Conservation (phyloP, 2,888 invertebrate species). For the Sarcophaga carnaria region DNA sequence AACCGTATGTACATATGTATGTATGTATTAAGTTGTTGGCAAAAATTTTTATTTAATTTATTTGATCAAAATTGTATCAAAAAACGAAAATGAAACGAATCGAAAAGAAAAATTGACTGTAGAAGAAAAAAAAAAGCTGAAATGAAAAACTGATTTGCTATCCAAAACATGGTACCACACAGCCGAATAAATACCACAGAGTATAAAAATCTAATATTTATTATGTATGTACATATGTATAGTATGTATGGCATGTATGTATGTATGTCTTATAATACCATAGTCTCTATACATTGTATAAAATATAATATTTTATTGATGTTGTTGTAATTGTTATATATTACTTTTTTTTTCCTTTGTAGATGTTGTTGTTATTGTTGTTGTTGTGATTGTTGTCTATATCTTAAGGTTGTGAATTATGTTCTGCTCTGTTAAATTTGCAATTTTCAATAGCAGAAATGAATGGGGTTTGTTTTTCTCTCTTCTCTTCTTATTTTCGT, state of each 20-base stretch:
- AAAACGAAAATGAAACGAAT: slow-evolving; percentile 11
- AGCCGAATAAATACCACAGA: slow-evolving; percentile 36
- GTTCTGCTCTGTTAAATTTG: slow-evolving; percentile 68
- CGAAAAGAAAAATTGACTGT: not conserved
- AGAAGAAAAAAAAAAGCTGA: not conserved
- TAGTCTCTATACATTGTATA: not conserved
- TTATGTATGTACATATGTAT: not conserved
- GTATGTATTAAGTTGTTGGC: slow-evolving; percentile 49
- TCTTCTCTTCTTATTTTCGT: slow-evolving; percentile 16
- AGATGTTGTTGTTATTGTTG: not conserved
- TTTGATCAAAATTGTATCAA: slow-evolving; percentile 64
- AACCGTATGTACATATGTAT: too few relatives aligned
- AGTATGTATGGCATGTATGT: not conserved
- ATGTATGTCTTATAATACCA: too few relatives aligned
- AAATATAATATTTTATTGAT: not conserved
- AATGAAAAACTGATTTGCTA: slow-evolving; percentile 25
- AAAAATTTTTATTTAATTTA: slow-evolving; percentile 66
- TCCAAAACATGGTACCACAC: not conserved
- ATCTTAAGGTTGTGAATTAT: slow-evolving; percentile 66
- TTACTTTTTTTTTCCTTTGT: not conserved
- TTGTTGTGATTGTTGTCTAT: slow-evolving; percentile 25
- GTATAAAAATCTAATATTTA: not conserved
- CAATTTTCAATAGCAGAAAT: slow-evolving; percentile 62
- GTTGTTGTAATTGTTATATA: slow-evolving; percentile 18
- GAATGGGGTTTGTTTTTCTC: slow-evolving; percentile 6